phyloP scores from a whole-genome alignment of 2,888 invertebrate genomes.

The Catocala sponsa region DNA sequence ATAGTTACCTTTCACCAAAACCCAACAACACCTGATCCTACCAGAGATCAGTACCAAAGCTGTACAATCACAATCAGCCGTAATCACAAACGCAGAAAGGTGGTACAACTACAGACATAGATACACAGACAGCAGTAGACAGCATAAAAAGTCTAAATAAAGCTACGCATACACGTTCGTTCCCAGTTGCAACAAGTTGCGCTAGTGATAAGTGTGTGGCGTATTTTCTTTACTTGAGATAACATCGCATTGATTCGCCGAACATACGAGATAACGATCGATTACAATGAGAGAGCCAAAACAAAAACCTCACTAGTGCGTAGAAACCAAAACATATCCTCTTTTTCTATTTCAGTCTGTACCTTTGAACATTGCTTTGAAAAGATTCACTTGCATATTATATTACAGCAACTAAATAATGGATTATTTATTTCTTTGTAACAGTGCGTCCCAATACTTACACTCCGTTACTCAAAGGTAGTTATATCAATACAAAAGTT shows the following conservation, averaged over 20 bases:
- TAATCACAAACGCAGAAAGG: no score
- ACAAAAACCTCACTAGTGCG: not conserved
- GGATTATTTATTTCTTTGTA: not conserved
- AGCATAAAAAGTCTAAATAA: no score
- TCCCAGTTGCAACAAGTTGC: constrained; percentile 6
- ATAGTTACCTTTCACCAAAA: no score
- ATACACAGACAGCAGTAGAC: no score
- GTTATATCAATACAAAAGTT: no score
- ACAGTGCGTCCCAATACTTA: no score
- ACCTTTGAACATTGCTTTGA: not conserved
- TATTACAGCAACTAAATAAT: not conserved
- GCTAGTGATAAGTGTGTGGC: constrained; percentile 1
- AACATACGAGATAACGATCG: constrained; percentile 31
- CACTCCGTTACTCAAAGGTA: no score
- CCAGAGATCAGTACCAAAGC: no score
- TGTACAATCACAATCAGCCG: no score
- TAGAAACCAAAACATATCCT: no score
- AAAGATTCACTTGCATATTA: not conserved
- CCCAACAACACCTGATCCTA: no score
- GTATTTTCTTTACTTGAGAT: constrained; percentile 15
- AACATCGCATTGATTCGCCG: constrained; percentile 20
- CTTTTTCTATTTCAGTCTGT: not conserved
- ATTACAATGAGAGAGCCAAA: constrained; percentile 15
- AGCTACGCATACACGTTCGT: not conserved
- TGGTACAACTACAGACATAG: no score